Evolutionary conservation across 2,888 invertebrate genomes (phyloP).

Genomic region (Chloroclystis v-ata): DNA sequence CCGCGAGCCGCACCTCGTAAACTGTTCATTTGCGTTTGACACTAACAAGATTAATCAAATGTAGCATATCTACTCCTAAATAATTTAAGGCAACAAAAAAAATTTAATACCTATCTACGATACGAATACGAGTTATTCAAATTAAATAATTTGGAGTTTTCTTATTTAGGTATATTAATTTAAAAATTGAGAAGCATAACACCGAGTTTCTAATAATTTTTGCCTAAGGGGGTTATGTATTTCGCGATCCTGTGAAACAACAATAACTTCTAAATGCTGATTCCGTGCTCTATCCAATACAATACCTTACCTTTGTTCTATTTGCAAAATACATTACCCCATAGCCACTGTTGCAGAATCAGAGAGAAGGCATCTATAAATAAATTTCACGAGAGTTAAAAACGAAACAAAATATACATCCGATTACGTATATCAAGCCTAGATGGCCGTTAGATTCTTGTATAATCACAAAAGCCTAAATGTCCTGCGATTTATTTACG

Average conservation of each 20-base stretch:
- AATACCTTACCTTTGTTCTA: too few species aligned
- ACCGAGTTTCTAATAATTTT: too few species aligned
- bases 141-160: too few species aligned
- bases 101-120: not conserved
- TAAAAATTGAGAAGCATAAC: too few species aligned
- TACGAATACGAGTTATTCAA: too few species aligned
- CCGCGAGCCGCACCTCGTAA: slow-evolving; percentile 4
- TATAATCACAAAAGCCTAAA: slow-evolving; percentile 29
- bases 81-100: too few species aligned
- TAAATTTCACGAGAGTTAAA: slow-evolving; percentile 1
- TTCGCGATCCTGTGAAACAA: too few species aligned
- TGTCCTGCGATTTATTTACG: slow-evolving; percentile 11
- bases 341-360: not conserved
- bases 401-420: slow-evolving; percentile 30
- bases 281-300: too few species aligned
- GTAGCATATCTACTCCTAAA: not conserved
- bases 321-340: too few species aligned
- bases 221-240: too few species aligned
- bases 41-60: slow-evolving; percentile 6
- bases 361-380: not conserved
- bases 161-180: too few species aligned
- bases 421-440: slow-evolving; percentile 31
- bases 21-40: slow-evolving; percentile 13
- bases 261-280: too few species aligned
- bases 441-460: slow-evolving; percentile 26